These are phyloP conservation scores for Hypocryptadius cinnamomeus DNA, from an alignment of 2,113 vertebrate species.

Conservation along the genomic window DNA sequence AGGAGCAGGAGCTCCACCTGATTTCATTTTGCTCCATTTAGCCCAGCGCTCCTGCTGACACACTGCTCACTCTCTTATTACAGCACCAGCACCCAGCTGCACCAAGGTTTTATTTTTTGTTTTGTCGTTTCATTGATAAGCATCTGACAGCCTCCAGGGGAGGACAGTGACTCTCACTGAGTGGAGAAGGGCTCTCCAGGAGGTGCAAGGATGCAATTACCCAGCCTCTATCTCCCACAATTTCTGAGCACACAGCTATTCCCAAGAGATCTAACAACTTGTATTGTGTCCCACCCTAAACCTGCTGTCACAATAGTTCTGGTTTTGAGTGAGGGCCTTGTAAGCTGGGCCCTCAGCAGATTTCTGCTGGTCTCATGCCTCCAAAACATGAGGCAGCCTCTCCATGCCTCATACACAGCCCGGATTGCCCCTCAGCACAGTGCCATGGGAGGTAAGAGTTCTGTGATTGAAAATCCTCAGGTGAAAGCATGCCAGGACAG, in stretches of 20 bases:
- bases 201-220: neutral
- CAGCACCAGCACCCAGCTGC: neutral
- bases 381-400: neutral
- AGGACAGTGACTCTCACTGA: fast-evolving
- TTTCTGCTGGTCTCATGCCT: neutral
- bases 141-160: neutral
- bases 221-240: neutral
- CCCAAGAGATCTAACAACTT: neutral
- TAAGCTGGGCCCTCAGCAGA: neutral
- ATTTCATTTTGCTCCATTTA: neutral
- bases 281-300: neutral
- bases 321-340: neutral
- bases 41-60: neutral
- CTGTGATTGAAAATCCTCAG: neutral
- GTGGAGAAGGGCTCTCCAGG: neutral
- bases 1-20: neutral
- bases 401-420: neutral
- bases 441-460: neutral
- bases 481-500: neutral
- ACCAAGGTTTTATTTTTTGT: neutral
- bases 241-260: neutral
- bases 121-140: neutral
- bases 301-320: neutral
- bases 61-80: fast-evolving
- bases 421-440: neutral